Base-by-base conservation (phyloP, 2,113 vertebrate species). In the Bubalus kerabau region DNA sequence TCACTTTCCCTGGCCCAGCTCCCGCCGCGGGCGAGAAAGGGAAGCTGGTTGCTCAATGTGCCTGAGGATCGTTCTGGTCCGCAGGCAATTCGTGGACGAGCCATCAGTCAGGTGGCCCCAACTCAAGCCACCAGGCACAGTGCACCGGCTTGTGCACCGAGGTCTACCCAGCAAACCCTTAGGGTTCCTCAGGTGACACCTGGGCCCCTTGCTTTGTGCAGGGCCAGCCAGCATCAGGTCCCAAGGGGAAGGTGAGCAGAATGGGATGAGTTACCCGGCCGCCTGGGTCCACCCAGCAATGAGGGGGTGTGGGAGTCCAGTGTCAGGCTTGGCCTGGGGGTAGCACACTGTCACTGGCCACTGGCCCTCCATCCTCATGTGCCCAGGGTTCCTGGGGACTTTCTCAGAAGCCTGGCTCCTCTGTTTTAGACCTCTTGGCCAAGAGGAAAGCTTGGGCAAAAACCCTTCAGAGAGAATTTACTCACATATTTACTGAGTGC, bases 1-100 rank as follows among this genome's bases (percentile, higher is more conserved):
- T 97, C 76, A 98, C 94, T 98, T 98, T 98, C 97, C 28, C 92
- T 74, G 90, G 40, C 87, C 83, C 28, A 21, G 96, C 74, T 95
- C 92, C 95, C 89, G 95, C 96, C 76, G 2, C 28, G 32, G 87
- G 92, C 82, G 2, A 91, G 57, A 78, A 95, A 97, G 64, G 90
- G 46, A 97, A 96, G 87, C 91, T 4, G 67, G 52, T 97, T 98
- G 87, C 96, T 96, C 95, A 97, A 94, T 21, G 50, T 59, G 52
- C 82, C 19, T 12, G 19, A 87, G 67, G 71, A 91, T 26, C 74
- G 57, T 71, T 94, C 67, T 86, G 62, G 60, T 97, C 96, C 90
- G 93, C 90, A 78, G 15, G 95, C 6, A 15, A 92, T 85, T 40
- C 76, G 14, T 19, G 26, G 4, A 92, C 54, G 21, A 28, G n/a